These are phyloP conservation scores for Scolanthus callimorphus DNA, from an alignment of 92 coral and sea anemone genomes.

Conservation along the genomic window DNA sequence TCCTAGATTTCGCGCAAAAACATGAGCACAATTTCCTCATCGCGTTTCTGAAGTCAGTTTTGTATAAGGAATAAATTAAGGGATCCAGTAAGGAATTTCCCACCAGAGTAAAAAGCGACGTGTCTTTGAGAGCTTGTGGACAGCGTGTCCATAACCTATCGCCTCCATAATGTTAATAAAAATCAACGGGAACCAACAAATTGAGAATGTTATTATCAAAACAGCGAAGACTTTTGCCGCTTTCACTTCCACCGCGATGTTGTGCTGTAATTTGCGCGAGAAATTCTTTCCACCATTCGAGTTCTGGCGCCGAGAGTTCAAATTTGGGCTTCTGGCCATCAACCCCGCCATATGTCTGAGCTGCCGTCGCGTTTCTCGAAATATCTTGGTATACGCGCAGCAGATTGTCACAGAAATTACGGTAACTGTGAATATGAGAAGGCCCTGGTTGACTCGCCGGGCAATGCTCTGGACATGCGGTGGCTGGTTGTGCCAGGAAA, in stretches of 20 bases:
- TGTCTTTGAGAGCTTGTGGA: conserved; percentile 45
- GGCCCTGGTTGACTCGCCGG: conserved; percentile 62
- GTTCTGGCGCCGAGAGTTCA: neutral
- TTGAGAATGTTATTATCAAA: conserved; percentile 59
- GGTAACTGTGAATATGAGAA: conserved; percentile 62
- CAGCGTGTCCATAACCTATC: conserved; percentile 35
- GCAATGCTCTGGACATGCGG: conserved; percentile 18
- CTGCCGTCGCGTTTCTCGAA: conserved; percentile 78
- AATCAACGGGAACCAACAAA: conserved; percentile 88
- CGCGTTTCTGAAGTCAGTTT: conserved; percentile 77
- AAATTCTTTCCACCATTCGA: neutral
- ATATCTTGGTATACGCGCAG: conserved; percentile 62
- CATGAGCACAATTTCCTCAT: conserved; percentile 40
- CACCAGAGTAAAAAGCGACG: conserved; percentile 81
- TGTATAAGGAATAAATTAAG: conserved; percentile 77
- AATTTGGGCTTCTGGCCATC: neutral
- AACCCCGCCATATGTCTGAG: conserved; percentile 43
- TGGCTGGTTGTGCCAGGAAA: conserved; percentile 61
- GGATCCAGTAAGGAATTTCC: conserved; percentile 86
- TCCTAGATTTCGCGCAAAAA: neutral
- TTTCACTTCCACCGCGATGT: conserved; percentile 62
- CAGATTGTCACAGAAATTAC: conserved; percentile 43
- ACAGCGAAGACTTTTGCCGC: conserved; percentile 89
- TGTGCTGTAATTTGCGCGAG: conserved; percentile 32
- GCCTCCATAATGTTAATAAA: conserved; percentile 70